Evolutionary conservation across 1,140 invertebrate genomes (phyloP), one percentile per base, ranked within the genome.

Genomic region (Drosophila carrolli): DNA sequence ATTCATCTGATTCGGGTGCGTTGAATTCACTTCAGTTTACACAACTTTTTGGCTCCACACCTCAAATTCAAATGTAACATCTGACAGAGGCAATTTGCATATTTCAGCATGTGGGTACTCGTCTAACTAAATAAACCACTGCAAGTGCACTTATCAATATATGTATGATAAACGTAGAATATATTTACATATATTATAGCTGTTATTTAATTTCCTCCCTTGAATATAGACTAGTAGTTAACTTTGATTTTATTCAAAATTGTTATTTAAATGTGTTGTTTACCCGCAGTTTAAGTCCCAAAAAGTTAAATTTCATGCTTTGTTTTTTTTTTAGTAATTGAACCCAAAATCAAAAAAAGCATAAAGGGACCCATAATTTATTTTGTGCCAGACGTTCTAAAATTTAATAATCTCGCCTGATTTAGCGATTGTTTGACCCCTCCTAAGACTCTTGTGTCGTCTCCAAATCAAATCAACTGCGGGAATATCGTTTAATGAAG

Each of bases 11-110:
- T 66, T 66, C 14, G n/a, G 14, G n/a, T 67, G 65, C n/a, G 14
- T 71, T 40, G 19, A 19, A 35, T 37, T 71, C 53, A 58, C 65
- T 43, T 58, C 38, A 58, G 65, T 70, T 71, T 71, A 58, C 65
- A 41, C 51, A 70, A 50, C 65, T 71, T 71, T 71, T 41, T 48
- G 67, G 47, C 67, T 71, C 51, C 67, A 58, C 67, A 57, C 65
- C 48, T 47, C 50, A 48, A 57, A 70, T 56, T 47, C 50, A 48
- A 71, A 56, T 40, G 43, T 43, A 32, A 43, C 68, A 71, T 71
- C 51, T 58, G 67, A 50, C 68, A 71, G 37, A 47, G 35, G 37
- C 65, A 71, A 71, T 71, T 71, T 71, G 66, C 68, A 71, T 71
- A 71, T 71, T 58, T 58, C 53, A 70, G 29, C 29, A 71, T 29